Conservation (phyloP, 2,888 invertebrate genomes). For the Nebria brevicollis region DNA sequence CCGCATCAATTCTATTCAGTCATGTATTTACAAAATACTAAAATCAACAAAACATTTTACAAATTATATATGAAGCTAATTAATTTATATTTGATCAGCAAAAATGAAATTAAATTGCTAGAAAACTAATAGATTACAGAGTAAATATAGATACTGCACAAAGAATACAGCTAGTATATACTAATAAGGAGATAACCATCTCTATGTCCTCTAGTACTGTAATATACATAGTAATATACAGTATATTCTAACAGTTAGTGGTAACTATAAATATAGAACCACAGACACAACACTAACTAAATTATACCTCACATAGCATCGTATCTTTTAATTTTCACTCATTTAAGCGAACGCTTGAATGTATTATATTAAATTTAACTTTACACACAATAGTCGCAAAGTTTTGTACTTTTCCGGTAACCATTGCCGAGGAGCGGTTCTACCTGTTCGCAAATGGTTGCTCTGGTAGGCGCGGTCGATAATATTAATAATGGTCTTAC, state of each 20-base stretch:
- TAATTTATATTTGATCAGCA: too few relatives aligned
- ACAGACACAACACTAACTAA: neutral
- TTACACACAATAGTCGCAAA: neutral
- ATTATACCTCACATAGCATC: neutral
- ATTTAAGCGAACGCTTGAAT: neutral
- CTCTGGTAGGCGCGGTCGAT: slow-evolving; percentile 18
- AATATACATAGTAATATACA: neutral
- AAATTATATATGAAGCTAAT: too few relatives aligned
- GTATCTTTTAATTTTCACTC: neutral
- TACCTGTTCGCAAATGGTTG: neutral
- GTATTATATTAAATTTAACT: neutral
- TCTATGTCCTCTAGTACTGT: neutral
- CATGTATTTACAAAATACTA: neutral
- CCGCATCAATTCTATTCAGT: neutral
- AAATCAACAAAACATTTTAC: neutral
- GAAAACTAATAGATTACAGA: too few relatives aligned
- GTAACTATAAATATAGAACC: neutral
- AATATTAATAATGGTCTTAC: slow-evolving; percentile 41
- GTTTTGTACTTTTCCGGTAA: neutral
- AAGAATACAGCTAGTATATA: too few relatives aligned
- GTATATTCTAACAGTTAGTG: neutral
- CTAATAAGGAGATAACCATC: too few relatives aligned
- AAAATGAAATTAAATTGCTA: too few relatives aligned
- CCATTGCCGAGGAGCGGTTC: neutral
- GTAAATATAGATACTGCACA: too few relatives aligned